Base-by-base conservation (phyloP, 1,140 invertebrate species). In the Conus ventricosus region DNA sequence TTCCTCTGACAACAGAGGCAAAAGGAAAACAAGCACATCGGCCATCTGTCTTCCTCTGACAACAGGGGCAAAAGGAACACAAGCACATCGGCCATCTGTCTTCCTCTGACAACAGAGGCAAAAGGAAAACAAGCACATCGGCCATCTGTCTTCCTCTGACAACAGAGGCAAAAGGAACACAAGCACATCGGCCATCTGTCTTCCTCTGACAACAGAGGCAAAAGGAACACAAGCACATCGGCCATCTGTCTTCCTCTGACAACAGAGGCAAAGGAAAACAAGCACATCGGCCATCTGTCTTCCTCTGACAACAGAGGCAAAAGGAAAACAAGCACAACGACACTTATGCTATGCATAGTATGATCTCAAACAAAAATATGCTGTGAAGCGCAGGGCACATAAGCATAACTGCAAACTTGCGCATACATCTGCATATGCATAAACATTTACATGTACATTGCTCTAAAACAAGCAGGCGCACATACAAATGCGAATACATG, bases 1-100 rank as follows among this genome's bases (percentile, higher is more conserved):
- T 88, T 25, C 57, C 54, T 63, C 23, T 60, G 78, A 80, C 10
- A 27, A 80, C 25, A 80, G 7, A n/a, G 51, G 27, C 27, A 39
- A 80, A 80, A 80, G 78, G 20, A 71, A 71, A 23, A 23, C 20
- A 23, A 23, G 67, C 17, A 76, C 15, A 15, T n/a, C n/a, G n/a
- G n/a, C n/a, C n/a, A n/a, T n/a, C n/a, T n/a, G n/a, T n/a, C n/a
- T 88, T 25, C 57, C 54, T 63, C 23, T 60, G 78, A 80, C 10
- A 27, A 80, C 25, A 80, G 7, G 5, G 51, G 27, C 27, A 39
- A 80, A 80, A 80, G 78, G 20, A 71, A 71, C 0, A 23, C 20
- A 23, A 23, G 67, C 17, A 76, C 15, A 15, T n/a, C n/a, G n/a
- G n/a, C n/a, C n/a, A n/a, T n/a, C n/a, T n/a, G n/a, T n/a, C n/a